A percentile compares a stretch with the other conserved stretches of the same genome.
Conservation (phyloP, 1,140 invertebrate genomes). For the Zaprionus vittiger region DNA sequence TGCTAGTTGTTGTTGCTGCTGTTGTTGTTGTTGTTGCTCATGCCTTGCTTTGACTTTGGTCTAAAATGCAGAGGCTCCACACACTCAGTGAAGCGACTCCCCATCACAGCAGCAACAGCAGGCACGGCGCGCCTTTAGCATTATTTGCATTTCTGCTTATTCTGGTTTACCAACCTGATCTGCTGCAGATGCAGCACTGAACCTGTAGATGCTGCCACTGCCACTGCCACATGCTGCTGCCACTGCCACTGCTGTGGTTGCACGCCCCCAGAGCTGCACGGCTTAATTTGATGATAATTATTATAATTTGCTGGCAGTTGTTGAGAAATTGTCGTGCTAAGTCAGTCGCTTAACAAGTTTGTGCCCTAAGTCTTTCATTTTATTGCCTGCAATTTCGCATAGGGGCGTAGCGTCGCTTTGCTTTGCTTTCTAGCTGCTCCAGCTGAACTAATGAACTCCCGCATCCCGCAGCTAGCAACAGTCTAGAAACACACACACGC, state of each 20-base stretch:
- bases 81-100: constrained; percentile 25
- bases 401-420: constrained; percentile 12
- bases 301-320: constrained; percentile 65
- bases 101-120: constrained; percentile 1
- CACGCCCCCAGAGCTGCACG: constrained; percentile 41
- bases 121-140: constrained; percentile 48
- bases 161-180: constrained; percentile 50
- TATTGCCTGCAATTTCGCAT: constrained; percentile 21
- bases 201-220: not conserved
- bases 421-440: constrained; percentile 47
- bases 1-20: constrained; percentile 46
- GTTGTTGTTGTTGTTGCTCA: constrained; percentile 36
- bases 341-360: constrained; percentile 47
- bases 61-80: constrained; percentile 66
- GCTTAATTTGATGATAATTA: constrained; percentile 62
- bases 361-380: constrained; percentile 75
- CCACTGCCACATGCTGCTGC: not conserved
- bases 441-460: constrained; percentile 61
- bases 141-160: constrained; percentile 56
- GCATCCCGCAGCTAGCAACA: constrained; percentile 54
- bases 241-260: constrained; percentile 29
- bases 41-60: constrained; percentile 65
- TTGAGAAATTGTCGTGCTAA: constrained; percentile 52
- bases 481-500: constrained; percentile 29
- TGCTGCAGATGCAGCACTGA: constrained; percentile 12